Evolutionary conservation across 2,888 invertebrate species (phyloP), one percentile per base, ranked within the genome.

Genomic region (Parnassius mnemosyne): DNA sequence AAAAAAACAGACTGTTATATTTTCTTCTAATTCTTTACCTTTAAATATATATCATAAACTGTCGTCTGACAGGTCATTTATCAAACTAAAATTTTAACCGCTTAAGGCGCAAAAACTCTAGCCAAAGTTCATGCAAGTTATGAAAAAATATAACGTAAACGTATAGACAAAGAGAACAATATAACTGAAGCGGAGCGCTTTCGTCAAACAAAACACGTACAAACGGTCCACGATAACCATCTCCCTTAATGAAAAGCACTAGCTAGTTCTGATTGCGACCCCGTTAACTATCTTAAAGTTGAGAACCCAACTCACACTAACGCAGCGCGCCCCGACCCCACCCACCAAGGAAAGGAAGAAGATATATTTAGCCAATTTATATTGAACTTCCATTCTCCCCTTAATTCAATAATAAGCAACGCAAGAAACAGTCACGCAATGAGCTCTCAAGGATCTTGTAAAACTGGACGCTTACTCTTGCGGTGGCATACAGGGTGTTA

Each of bases 201-300:
- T 78, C 79, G 75, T 80, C 78, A 81, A 84, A 87, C 86, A 85
- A 83, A 83, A 84, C 87, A 83, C 79, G 81, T 81, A 80, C 77
- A 78, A 66, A 54, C 78, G 66, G 71, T 63, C 68, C 66, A 63
- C 74, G 86, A 88, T 88, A 87, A 86, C 88, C 84, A 85, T 87
- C 85, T 82, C 79, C 77, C 81, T 86, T 88, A 89, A 90, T 90
- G 89, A 89, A 88, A 88, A 87, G 84, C 85, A 79, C 80, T 81
- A 78, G 78, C 77, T 76, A 79, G 77, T 81, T 82, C 84, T 88
- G 89, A 89, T 89, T 89, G 88, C 89, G 87, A 84, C 84, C 88
- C 85, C 85, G 78, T 81, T 85, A 87, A 87, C 88, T 87, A 87
- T 91, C 89, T 91, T 88, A 86, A 87, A 87, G 84, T 85, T 87